Evolutionary conservation across 1,140 invertebrate genomes (phyloP).

Genomic region (Pseudomyrmex cubaensis): DNA sequence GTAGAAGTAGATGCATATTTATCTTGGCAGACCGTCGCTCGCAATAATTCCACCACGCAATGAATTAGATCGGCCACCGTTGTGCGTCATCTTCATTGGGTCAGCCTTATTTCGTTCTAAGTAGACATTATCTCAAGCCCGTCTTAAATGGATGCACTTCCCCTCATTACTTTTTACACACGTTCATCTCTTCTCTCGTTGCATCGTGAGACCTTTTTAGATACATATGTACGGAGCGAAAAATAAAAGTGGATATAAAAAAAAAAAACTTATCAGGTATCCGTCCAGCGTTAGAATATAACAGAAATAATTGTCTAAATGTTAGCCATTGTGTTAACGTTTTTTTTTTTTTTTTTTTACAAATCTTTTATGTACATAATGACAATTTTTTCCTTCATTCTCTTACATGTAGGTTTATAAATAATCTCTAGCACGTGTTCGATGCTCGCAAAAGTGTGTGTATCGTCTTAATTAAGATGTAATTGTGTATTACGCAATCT

Average conservation of each 20-base stretch:
- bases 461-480: constrained; percentile 9
- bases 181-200: background rate
- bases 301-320: constrained; percentile 34
- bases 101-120: constrained; percentile 27
- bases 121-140: constrained; percentile 6
- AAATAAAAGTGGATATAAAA: constrained; percentile 60
- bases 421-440: constrained; percentile 14
- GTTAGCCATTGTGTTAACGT: background rate
- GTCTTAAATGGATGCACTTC: constrained; percentile 5
- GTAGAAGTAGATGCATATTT: background rate
- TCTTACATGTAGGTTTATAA: constrained; percentile 25
- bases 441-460: background rate
- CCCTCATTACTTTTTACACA: background rate
- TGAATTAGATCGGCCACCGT: background rate
- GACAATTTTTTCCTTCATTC: constrained; percentile 13
- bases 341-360: too few relatives aligned
- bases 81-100: constrained; percentile 10
- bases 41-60: constrained; percentile 5
- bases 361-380: constrained; percentile 1
- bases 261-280: constrained; percentile 79
- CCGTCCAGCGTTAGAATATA: constrained; percentile 77
- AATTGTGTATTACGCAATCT: constrained; percentile 13
- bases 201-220: constrained; percentile 23
- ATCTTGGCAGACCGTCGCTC: background rate
- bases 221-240: constrained; percentile 1